Conservation (phyloP, 2,113 vertebrate genomes). For the Actenoides lindsayi region DNA sequence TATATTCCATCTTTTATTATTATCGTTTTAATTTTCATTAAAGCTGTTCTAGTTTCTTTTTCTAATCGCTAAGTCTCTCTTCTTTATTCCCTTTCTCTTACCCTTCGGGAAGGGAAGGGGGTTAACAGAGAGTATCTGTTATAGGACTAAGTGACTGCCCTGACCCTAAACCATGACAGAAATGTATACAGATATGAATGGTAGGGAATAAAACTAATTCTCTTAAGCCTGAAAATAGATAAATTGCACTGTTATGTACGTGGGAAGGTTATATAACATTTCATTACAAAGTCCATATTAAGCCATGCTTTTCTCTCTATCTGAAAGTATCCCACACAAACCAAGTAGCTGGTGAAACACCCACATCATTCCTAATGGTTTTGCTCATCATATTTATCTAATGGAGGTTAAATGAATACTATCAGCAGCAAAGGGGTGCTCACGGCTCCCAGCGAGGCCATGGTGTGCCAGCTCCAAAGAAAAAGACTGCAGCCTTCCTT, state of each 20-base stretch:
- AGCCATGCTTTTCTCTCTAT: background rate
- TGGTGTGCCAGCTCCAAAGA: background rate
- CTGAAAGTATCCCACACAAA: background rate
- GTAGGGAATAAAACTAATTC: background rate
- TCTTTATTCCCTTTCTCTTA: no score
- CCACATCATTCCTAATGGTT: background rate
- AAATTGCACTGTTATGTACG: background rate
- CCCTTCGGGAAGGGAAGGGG: no score
- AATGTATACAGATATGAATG: background rate
- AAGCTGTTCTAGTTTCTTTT: no score
- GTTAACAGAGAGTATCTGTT: no score
- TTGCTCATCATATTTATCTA: background rate
- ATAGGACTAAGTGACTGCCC: no score
- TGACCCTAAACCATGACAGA: no score
- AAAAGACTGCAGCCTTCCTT: background rate
- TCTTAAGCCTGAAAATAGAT: constrained; percentile 3
- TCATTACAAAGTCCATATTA: background rate
- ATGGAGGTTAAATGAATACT: background rate
- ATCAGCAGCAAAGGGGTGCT: background rate
- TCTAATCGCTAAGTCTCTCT: no score
- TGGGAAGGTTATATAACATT: constrained; percentile 8
- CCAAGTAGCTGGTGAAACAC: background rate
- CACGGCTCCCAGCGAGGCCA: background rate
- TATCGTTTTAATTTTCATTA: no score
- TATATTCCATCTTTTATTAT: no score